Conservation (phyloP, 1,140 invertebrate species). For the Rhagoletis pomonella region DNA sequence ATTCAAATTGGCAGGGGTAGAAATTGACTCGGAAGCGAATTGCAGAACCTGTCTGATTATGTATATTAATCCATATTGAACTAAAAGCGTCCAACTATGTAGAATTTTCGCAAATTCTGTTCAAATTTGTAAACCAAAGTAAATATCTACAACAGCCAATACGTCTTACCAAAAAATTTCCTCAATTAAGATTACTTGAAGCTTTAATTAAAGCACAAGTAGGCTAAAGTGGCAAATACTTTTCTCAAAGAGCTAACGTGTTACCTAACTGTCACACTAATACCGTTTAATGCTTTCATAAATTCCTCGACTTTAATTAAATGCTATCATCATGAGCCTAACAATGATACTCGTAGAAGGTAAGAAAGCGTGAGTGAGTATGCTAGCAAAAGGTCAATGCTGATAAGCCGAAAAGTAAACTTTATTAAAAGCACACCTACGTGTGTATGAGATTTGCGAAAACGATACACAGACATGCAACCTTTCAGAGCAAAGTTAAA, state of each 20-base stretch:
- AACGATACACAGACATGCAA: too few relatives aligned
- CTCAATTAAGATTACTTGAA: background rate
- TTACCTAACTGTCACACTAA: background rate
- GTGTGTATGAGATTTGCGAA: too few relatives aligned
- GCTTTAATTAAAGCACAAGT: slow-evolving; percentile 20
- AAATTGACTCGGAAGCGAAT: too few relatives aligned
- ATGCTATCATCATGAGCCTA: slow-evolving; percentile 42
- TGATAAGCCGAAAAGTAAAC: slow-evolving; percentile 25
- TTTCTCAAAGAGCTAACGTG: background rate
- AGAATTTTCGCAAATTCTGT: too few relatives aligned
- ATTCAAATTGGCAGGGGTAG: too few relatives aligned
- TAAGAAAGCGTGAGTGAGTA: background rate
- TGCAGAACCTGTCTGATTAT: too few relatives aligned
- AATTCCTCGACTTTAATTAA: slow-evolving; percentile 29
- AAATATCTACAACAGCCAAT: too few relatives aligned
- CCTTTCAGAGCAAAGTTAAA: too few relatives aligned
- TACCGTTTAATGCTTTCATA: slow-evolving; percentile 30
- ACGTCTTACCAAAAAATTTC: too few relatives aligned
- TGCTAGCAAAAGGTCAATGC: slow-evolving; percentile 27
- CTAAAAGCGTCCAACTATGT: too few relatives aligned
- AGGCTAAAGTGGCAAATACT: background rate
- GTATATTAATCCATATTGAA: too few relatives aligned
- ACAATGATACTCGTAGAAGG: background rate
- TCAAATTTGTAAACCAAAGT: too few relatives aligned
- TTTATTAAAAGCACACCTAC: background rate